Conservation (phyloP, 2,888 invertebrate genomes). For the Parnassius smintheus region DNA sequence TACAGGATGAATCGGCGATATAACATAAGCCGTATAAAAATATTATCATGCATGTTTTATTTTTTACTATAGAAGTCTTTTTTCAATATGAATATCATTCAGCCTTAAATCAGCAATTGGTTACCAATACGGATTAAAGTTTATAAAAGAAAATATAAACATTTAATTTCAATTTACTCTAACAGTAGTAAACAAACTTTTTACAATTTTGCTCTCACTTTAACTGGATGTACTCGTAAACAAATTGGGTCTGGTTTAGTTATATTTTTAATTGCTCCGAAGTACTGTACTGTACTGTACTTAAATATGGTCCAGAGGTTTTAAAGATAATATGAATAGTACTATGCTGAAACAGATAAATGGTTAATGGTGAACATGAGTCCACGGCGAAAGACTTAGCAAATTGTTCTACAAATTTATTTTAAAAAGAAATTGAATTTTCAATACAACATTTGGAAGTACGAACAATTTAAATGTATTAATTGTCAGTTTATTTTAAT, state of each 20-base stretch:
- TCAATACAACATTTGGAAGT: constrained; percentile 27
- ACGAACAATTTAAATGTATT: constrained; percentile 8
- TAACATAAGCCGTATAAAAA: too few species aligned
- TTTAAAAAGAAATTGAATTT: not conserved
- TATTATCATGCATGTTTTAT: too few species aligned
- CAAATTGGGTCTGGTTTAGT: constrained; percentile 12
- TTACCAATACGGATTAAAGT: too few species aligned
- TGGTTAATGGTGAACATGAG: not conserved
- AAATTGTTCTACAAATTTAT: constrained; percentile 13
- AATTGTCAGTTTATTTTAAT: constrained; percentile 2
- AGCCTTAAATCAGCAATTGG: too few species aligned
- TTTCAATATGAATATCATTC: too few species aligned
- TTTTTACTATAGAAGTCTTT: too few species aligned
- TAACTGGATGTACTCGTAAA: constrained; percentile 4
- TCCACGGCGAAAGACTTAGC: not conserved
- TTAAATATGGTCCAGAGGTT: not conserved
- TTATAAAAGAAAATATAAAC: too few species aligned
- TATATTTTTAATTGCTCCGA: constrained; percentile 1
- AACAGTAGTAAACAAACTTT: too few species aligned
- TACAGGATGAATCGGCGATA: too few species aligned
- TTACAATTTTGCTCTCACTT: constrained; percentile 4
- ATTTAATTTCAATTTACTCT: too few species aligned
- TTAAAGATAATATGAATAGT: not conserved
- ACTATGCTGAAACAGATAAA: constrained; percentile 14
- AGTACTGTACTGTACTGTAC: too few species aligned